Conservation (phyloP, 1,140 invertebrate genomes). For the Trichonephila clavipes region DNA sequence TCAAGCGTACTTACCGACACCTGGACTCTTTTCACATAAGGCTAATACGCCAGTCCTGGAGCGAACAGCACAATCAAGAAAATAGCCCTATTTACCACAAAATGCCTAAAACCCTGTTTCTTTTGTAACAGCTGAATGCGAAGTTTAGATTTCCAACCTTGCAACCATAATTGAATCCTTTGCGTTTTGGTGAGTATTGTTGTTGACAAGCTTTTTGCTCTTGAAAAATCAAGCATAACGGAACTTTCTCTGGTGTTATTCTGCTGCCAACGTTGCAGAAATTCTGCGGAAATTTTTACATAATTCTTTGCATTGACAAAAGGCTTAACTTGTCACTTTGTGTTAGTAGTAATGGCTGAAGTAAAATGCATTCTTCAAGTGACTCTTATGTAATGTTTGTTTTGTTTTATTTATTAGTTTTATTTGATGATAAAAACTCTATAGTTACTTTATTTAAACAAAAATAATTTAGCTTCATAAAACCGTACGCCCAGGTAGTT, state of each 20-base stretch:
- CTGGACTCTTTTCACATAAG: slow-evolving; percentile 28
- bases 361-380: too few species aligned
- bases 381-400: too few species aligned
- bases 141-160: slow-evolving; percentile 35
- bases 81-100: slow-evolving; percentile 63
- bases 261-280: background rate
- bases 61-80: slow-evolving; percentile 27
- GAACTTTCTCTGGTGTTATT: background rate
- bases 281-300: background rate
- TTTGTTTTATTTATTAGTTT: too few species aligned
- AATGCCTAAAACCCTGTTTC: slow-evolving; percentile 51
- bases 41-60: background rate
- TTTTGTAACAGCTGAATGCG: slow-evolving; percentile 59
- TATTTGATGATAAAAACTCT: too few species aligned
- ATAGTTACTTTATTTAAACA: too few species aligned
- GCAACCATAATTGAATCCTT: background rate
- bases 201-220: slow-evolving; percentile 47
- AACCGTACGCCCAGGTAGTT: too few species aligned
- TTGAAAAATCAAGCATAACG: background rate
- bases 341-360: too few species aligned
- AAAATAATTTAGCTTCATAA: too few species aligned
- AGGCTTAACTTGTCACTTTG: background rate
- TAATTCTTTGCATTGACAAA: background rate
- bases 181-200: background rate
- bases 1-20: slow-evolving; percentile 46